A percentile compares a stretch with the other conserved stretches of the same genome.
Conservation (phyloP, 1,140 invertebrate species). For the Orius insidiosus region DNA sequence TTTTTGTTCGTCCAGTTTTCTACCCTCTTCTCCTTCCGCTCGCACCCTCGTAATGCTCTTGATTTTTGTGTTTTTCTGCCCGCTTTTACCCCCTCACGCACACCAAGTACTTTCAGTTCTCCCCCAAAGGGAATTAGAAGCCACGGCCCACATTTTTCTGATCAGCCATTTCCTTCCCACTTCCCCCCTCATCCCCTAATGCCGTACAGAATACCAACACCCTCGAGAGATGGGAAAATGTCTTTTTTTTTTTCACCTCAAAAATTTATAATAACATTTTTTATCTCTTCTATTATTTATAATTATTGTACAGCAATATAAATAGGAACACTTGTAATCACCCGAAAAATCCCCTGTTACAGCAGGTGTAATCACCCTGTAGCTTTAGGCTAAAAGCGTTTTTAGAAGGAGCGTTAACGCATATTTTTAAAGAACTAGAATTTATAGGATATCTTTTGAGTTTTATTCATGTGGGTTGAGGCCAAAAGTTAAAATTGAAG, state of each 20-base stretch:
- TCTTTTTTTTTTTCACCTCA: too few relatives aligned
- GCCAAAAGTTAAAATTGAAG: neutral
- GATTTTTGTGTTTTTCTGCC: slow-evolving; percentile 3
- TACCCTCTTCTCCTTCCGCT: neutral
- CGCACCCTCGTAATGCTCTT: slow-evolving; percentile 7
- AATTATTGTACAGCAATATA: too few relatives aligned
- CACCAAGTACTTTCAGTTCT: too few relatives aligned
- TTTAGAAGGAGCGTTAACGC: too few relatives aligned
- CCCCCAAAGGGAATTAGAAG: too few relatives aligned
- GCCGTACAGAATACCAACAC: too few relatives aligned
- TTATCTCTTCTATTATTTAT: slow-evolving; percentile 1
- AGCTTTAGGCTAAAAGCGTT: too few relatives aligned
- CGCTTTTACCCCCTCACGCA: slow-evolving; percentile 5
- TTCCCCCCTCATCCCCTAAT: neutral
- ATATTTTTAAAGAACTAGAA: too few relatives aligned
- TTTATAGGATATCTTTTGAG: too few relatives aligned
- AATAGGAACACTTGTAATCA: too few relatives aligned
- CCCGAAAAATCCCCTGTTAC: neutral
- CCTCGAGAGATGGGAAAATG: too few relatives aligned
- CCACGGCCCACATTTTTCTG: slow-evolving; percentile 6
- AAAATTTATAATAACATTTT: too few relatives aligned
- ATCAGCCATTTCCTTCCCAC: slow-evolving; percentile 8
- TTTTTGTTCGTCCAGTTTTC: slow-evolving; percentile 6
- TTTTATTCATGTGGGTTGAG: neutral
- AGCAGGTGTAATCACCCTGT: neutral